phyloP scores from a whole-genome alignment of 2,888 invertebrate genomes.

The Apantesis nais region DNA sequence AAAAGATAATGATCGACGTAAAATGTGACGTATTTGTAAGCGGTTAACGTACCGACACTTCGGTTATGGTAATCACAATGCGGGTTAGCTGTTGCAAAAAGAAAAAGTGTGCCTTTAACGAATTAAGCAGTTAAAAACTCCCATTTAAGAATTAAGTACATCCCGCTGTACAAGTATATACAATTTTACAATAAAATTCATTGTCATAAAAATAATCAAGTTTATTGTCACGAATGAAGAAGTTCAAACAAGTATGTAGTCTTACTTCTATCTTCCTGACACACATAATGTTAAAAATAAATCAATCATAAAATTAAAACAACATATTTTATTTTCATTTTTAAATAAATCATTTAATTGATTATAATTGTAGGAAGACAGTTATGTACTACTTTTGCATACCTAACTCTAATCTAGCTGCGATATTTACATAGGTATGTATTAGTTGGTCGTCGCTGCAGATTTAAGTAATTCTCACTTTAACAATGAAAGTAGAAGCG shows the following conservation, averaged over 20 bases:
- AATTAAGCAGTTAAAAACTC: constrained; percentile 35
- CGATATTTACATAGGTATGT: not conserved
- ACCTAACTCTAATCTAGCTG: not conserved
- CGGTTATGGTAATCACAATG: constrained; percentile 57
- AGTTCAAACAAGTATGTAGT: too few relatives aligned
- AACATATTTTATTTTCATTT: too few relatives aligned
- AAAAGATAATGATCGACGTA: constrained; percentile 55
- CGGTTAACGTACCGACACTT: constrained; percentile 58
- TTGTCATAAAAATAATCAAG: too few relatives aligned
- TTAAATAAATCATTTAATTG: not conserved
- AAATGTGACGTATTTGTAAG: constrained; percentile 62
- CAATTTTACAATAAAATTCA: not conserved
- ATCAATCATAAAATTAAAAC: too few relatives aligned
- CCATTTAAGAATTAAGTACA: constrained; percentile 30
- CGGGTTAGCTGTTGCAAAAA: constrained; percentile 59
- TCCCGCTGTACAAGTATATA: not conserved
- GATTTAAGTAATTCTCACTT: constrained; percentile 9
- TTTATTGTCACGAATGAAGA: too few relatives aligned
- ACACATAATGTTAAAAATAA: too few relatives aligned
- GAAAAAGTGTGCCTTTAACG: constrained; percentile 47
- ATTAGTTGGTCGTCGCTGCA: not conserved
- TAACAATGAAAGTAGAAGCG: constrained; percentile 13
- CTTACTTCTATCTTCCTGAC: too few relatives aligned
- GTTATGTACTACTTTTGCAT: not conserved
- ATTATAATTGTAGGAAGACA: not conserved